Evolutionary conservation across 2,113 vertebrate genomes (phyloP), one percentile per base, ranked within the genome.

Genomic region (Centropus unirufus): DNA sequence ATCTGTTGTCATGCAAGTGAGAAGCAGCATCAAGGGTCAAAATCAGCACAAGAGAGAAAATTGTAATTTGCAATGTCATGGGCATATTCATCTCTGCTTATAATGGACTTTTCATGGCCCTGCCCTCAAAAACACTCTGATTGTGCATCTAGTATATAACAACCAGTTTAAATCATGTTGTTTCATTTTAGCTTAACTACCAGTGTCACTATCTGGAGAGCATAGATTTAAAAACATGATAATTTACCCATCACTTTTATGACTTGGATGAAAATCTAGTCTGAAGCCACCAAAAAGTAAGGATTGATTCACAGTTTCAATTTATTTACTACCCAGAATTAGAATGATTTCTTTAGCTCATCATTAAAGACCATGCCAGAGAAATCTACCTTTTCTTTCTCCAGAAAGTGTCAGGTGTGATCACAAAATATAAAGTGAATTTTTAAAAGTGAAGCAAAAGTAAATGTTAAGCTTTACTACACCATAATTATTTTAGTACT

Each of bases 131-230:
- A 51, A 69, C 23, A 11, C 14, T 29, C 69, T 42, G 19, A 34
- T n/a, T 17, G 1, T 20, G 40, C 19, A 40, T 11, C 46, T 23
- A 21, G 20, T 14, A 8, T 29, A 39, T 4, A 1, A 72, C 14
- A 73, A 79, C 6, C 29, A 57, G 17, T 30, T 76, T 44, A 57
- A 68, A 90, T 30, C 39, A 57, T 17, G 3, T 42, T 42, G 19
- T 39, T 89, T 52, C 34, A 23, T 29, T 34, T 70, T 14, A 36
- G 72, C 16, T 61, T 52, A 16, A 5, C 57, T 78, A 47, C 74
- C 1, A 0, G 15, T 23, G 57, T 22, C 51, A 46, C 14, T 66
- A 59, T 0, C 47, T 24, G 32, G 4, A 7, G 9, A 39, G n/a
- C 34, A 57, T 3, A 4, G 36, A 62, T 49, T 72, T 26, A 32